Evolutionary conservation across 2,113 vertebrate genomes (phyloP), one percentile per base, ranked within the genome.

Genomic region (Phocoena phocoena): DNA sequence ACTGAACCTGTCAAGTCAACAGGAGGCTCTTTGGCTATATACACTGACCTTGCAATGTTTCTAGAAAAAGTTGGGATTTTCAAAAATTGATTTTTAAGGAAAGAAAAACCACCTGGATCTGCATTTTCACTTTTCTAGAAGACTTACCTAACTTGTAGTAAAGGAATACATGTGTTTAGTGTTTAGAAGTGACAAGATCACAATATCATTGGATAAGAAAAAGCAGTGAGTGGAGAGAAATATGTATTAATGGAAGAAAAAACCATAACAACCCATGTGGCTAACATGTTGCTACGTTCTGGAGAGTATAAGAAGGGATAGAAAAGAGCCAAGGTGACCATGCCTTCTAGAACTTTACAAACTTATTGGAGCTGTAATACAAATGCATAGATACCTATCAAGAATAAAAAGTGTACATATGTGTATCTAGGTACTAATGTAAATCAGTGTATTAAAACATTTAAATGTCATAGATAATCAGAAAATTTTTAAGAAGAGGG

Each of bases 1-100:
- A 84, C 21, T 96, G 58, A 53, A 85, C 7, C 15, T 79, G n/a
- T 85, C 77, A 96, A 65, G 71, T 93, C 23, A 92, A 80, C 14
- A 80, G 38, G 17, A 33, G 70, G 8, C 21, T 36, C 23, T 76
- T 80, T 88, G 25, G 14, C 55, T 81, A 73, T 93, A 76, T 26
- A 89, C 5, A 88, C 3, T 44, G 44, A 70, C 41, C 28, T 94
- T 63, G 5, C 14, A 70, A 33, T 47, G 23, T 82, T 96, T 90
- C 71, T 63, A 60, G 41, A 91, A 83, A 63, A 74, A 41, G 2
- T 77, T 95, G 14, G 3, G 1, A 50, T 63, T 93, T 74, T 33
- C 87, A 87, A 62, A 84, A 90, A 55, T 6, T 81, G 1, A 81
- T 18, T 71, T 90, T 77, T 67, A 63, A 68, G 2, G 15, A 13